Evolutionary conservation across 1,140 invertebrate genomes (phyloP).

Genomic region (Zaprionus ornatus): DNA sequence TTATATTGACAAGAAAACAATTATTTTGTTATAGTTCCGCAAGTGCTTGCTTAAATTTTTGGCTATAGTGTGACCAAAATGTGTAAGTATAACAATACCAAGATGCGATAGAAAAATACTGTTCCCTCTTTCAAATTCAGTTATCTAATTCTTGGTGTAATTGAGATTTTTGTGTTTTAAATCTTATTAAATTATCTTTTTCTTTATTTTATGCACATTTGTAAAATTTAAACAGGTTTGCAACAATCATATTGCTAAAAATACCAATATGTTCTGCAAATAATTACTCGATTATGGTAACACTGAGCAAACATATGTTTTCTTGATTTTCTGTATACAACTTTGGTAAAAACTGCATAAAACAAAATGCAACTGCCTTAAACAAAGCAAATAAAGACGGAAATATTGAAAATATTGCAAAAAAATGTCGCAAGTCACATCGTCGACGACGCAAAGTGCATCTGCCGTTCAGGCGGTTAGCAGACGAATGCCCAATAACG

Average conservation of each 20-base stretch:
- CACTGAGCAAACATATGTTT: constrained; percentile 30
- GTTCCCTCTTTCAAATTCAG: neutral
- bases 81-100: neutral
- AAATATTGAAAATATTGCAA: constrained; percentile 7
- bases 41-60: constrained; percentile 1
- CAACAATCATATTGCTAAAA: neutral
- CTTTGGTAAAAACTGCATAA: constrained; percentile 42
- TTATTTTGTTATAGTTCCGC: neutral
- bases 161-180: neutral
- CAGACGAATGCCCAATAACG: constrained; percentile 52
- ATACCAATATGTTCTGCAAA: constrained; percentile 4
- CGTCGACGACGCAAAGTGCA: constrained; percentile 59
- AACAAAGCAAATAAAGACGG: neutral
- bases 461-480: constrained; percentile 43
- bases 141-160: too few species aligned
- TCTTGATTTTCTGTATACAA: constrained; percentile 50
- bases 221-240: neutral
- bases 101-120: neutral
- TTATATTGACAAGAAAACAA: constrained; percentile 20
- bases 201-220: neutral
- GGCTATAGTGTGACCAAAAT: neutral
- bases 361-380: constrained; percentile 46
- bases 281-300: neutral
- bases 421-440: constrained; percentile 67
- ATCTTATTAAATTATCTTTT: neutral